Conservation (phyloP, 1,140 invertebrate genomes). For the Drosophila auraria region DNA sequence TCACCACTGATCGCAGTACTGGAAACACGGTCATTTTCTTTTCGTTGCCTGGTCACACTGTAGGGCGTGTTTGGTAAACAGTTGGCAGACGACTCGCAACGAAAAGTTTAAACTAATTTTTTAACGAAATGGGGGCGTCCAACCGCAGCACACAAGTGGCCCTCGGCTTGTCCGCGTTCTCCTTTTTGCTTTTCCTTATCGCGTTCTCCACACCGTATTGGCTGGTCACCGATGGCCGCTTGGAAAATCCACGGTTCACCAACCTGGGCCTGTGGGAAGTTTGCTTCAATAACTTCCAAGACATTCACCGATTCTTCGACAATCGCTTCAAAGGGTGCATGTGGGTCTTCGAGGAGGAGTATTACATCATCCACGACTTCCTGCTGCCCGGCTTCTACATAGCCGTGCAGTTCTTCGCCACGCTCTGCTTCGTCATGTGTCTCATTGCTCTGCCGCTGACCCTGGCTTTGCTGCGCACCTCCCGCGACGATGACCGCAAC, state of each 20-base stretch:
- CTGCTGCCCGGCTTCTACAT: slow-evolving; percentile 95
- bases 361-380: slow-evolving; percentile 94
- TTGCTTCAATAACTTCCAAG: slow-evolving; percentile 94
- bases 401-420: slow-evolving; percentile 96
- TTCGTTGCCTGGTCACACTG: background rate
- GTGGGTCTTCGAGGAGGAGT: slow-evolving; percentile 97
- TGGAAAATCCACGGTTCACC: slow-evolving; percentile 92
- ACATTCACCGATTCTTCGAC: slow-evolving; percentile 93
- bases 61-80: slow-evolving; percentile 22
- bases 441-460: slow-evolving; percentile 90
- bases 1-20: background rate
- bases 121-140: slow-evolving; percentile 86
- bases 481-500: slow-evolving; percentile 92
- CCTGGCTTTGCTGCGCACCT: slow-evolving; percentile 90
- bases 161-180: slow-evolving; percentile 88
- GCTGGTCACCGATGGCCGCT: slow-evolving; percentile 94
- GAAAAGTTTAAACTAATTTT: slow-evolving; percentile 4
- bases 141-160: slow-evolving; percentile 90
- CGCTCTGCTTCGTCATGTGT: slow-evolving; percentile 92
- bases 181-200: slow-evolving; percentile 92
- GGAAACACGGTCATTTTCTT: background rate
- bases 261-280: slow-evolving; percentile 97
- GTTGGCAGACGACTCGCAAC: background rate
- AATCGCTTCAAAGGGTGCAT: slow-evolving; percentile 92
- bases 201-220: slow-evolving; percentile 97